Evolutionary conservation across 2,113 vertebrate species (phyloP).

Genomic region (Macquaria ambigua): DNA sequence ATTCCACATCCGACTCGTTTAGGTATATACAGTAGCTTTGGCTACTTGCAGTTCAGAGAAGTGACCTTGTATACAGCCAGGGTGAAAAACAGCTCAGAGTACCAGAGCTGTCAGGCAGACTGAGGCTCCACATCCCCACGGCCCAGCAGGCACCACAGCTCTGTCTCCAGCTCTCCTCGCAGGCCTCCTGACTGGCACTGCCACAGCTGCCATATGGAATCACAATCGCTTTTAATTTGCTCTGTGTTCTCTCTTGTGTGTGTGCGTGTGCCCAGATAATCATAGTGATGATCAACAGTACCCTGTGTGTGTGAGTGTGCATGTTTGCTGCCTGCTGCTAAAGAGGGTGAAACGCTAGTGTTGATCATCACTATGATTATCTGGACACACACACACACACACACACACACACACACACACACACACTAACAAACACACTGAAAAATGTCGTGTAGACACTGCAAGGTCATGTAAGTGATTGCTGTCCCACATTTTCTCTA

Average conservation of each 20-base stretch:
- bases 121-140: conserved; percentile 31
- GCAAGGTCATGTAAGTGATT: conserved; percentile 36
- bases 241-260: conserved; percentile 11
- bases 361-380: conserved; percentile 45
- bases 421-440: not conserved
- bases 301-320: conserved; percentile 2
- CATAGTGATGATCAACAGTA: conserved; percentile 37
- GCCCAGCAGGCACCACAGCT: conserved; percentile 56
- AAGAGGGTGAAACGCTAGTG: conserved; percentile 19
- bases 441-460: conserved; percentile 1
- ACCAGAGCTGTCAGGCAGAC: conserved; percentile 41
- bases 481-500: not conserved
- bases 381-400: not conserved
- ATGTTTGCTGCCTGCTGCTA: conserved; percentile 12
- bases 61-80: conserved; percentile 43
- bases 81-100: conserved; percentile 40
- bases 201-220: conserved; percentile 70
- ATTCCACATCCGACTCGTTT: conserved; percentile 1
- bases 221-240: conserved; percentile 68
- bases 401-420: not conserved
- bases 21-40: not conserved
- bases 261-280: conserved; percentile 23
- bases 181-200: conserved; percentile 50
- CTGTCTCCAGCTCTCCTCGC: conserved; percentile 43
- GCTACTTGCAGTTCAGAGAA: conserved; percentile 4